Base-by-base conservation (phyloP, 2,888 invertebrate genomes). In the Metallyticus violacea region DNA sequence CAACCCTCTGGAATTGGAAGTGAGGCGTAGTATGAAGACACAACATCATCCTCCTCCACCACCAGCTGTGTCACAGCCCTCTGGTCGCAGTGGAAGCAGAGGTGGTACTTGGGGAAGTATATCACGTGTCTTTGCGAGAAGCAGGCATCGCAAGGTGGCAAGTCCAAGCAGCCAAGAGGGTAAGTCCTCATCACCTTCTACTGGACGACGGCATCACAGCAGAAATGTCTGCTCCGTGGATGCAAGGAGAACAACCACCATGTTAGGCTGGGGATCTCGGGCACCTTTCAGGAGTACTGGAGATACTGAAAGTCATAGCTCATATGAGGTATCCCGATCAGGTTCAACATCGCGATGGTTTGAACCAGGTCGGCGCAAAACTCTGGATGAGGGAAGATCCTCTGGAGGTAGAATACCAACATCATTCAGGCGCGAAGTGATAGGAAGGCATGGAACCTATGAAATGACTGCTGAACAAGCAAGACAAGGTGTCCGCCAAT, bases 91-190 rank as follows among this genome's bases (percentile, higher is more conserved):
- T 7, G 90, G 92, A 0, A 95, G 95, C 0, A 94, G 96, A 1
- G 97, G 97, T 25, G 95, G 96, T 26, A 96, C 97, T 1, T 98
- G 97, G 97, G 97, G 97, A 85, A 97, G 97, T 90, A 98, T 98
- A 91, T 97, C 97, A 7, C 89, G 97, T 89, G 97, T 98, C 40
- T 98, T 98, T 90, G 97, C 97, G 0, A 93, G 97, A 86, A 96
- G 96, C 88, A 94, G 97, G 83, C 97, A 97, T 91, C 95, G 97
- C 92, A 96, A 96, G 91, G 96, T 97, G 90, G 93, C 94, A 30
- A 94, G 94, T 78, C 93, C 93, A 78, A 94, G 95, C 80, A 94
- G 95, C 28, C 92, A 93, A 87, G 95, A 95, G 89, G 95, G 95
- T 90, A 95, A 95, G 90, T 85, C 83, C 76, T 77, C 83, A 77